phyloP scores from a whole-genome alignment of 2,888 invertebrate species.

The Apodemia duryi region DNA sequence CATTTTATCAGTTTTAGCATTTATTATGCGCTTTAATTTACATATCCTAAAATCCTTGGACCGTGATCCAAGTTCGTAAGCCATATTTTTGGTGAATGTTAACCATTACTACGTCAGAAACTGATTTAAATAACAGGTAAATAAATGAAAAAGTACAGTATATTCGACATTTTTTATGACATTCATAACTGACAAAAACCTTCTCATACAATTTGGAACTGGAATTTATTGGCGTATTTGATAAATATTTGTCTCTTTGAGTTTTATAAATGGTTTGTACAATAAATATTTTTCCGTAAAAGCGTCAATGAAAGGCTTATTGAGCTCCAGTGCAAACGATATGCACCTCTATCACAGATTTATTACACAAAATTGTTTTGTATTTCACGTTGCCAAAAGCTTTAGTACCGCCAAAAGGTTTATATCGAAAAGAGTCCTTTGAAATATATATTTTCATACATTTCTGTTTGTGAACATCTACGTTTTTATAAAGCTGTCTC shows the following conservation, averaged over 20 bases:
- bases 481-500: conserved; percentile 10
- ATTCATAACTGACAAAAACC: conserved; percentile 8
- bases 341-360: conserved; percentile 19
- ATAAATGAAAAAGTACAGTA: neutral
- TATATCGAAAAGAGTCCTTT: conserved; percentile 17
- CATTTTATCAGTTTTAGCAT: too few relatives aligned
- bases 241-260: conserved; percentile 8
- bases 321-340: conserved; percentile 20
- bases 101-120: too few relatives aligned
- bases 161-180: neutral
- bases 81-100: too few relatives aligned
- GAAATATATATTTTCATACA: conserved; percentile 15
- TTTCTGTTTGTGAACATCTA: conserved; percentile 9
- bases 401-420: conserved; percentile 11
- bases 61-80: too few relatives aligned
- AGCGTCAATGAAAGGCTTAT: conserved; percentile 14
- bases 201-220: neutral
- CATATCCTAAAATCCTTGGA: too few relatives aligned
- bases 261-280: conserved; percentile 20
- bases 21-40: too few relatives aligned
- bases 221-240: conserved; percentile 2
- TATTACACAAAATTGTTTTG: conserved; percentile 21
- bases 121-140: neutral
- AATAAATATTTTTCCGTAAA: conserved; percentile 18
- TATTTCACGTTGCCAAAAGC: conserved; percentile 18